Conservation (phyloP, 2,888 invertebrate species). For the Imbricaverruca yamaguchii region DNA sequence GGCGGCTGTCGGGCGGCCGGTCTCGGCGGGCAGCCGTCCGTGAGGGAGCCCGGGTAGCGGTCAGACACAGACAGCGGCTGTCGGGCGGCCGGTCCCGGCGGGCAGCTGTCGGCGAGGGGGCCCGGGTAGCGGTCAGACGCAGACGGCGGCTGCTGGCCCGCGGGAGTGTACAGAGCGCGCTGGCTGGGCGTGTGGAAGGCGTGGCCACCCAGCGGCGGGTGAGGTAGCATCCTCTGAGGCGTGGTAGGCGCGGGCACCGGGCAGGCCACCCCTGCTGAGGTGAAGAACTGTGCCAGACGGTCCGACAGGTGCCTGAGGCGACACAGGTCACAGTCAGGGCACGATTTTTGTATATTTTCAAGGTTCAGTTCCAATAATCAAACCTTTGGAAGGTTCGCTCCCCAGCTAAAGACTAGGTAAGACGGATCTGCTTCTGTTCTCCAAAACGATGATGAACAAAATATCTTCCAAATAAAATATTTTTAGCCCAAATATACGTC, state of each 20-base stretch:
- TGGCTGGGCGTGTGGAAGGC: not conserved
- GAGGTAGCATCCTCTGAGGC: not conserved
- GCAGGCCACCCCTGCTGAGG: not conserved
- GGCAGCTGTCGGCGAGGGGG: too few relatives aligned
- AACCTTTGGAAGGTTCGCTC: not conserved
- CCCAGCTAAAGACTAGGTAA: too few relatives aligned
- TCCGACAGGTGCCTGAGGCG: not conserved
- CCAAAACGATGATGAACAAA: too few relatives aligned
- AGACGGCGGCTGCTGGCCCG: not conserved
- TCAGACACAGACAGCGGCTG: not conserved
- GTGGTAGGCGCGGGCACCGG: not conserved
- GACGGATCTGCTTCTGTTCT: too few relatives aligned
- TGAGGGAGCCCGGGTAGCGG: conserved; percentile 5
- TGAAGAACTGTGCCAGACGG: not conserved
- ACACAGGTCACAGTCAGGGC: not conserved
- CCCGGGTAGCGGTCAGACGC: not conserved
- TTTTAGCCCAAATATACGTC: too few relatives aligned
- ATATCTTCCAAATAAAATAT: too few relatives aligned
- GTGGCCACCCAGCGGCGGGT: too few relatives aligned
- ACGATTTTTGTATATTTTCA: too few relatives aligned
- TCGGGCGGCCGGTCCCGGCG: too few relatives aligned
- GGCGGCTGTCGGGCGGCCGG: not conserved
- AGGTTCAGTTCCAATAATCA: too few relatives aligned
- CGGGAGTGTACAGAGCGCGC: not conserved
- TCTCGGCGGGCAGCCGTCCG: not conserved